Conservation (phyloP, 2,888 invertebrate species). For the Liposcelis brunnea region DNA sequence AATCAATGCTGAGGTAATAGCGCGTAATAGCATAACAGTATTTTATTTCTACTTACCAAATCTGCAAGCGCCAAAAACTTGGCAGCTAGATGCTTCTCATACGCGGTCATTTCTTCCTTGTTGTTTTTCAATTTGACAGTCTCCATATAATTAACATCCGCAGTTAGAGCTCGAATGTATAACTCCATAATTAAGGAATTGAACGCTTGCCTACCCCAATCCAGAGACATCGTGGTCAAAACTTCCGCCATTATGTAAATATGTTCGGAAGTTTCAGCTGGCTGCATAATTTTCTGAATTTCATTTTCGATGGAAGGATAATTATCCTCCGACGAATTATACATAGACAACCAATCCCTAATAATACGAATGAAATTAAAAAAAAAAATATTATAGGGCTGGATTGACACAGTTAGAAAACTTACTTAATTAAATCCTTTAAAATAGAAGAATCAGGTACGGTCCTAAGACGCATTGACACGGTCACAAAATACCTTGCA, state of each 20-base stretch:
- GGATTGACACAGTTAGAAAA: too few relatives aligned
- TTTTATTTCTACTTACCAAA: constrained; percentile 25
- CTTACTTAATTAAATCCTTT: too few relatives aligned
- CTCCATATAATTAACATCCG: constrained; percentile 60
- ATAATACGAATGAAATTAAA: constrained; percentile 25
- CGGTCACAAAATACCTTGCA: constrained; percentile 16
- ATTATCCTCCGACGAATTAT: constrained; percentile 16
- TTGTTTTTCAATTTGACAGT: constrained; percentile 39
- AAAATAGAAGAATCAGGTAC: neutral
- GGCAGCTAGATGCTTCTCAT: constrained; percentile 33
- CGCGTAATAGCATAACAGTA: too few relatives aligned
- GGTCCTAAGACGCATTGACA: constrained; percentile 13
- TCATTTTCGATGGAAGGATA: constrained; percentile 23
- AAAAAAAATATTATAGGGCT: constrained; percentile 19
- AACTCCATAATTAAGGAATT: constrained; percentile 51
- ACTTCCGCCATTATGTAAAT: constrained; percentile 45
- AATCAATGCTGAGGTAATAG: too few relatives aligned
- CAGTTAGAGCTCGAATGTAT: constrained; percentile 54
- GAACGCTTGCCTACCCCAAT: constrained; percentile 36
- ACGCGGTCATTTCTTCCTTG: constrained; percentile 30
- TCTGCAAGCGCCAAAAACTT: constrained; percentile 48
- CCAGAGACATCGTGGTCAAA: constrained; percentile 16
- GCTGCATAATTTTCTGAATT: constrained; percentile 27
- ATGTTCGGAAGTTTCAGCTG: constrained; percentile 45
- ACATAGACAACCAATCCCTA: constrained; percentile 25